phyloP scores from a whole-genome alignment of 2,797 vertebrate species.

The Malacoctenus gilli region DNA sequence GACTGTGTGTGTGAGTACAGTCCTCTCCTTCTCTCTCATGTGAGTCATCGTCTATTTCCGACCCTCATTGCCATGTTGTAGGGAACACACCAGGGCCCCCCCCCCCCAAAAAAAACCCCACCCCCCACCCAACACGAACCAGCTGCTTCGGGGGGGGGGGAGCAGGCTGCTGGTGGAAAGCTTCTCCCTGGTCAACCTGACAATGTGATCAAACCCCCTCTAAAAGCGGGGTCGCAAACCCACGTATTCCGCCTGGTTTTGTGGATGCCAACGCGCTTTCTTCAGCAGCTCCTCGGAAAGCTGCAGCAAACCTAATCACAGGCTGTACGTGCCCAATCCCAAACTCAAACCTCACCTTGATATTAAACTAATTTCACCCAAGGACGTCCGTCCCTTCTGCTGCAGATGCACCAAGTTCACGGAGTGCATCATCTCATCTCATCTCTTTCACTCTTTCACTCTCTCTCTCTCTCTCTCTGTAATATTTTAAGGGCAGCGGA shows the following conservation, averaged over 20 bases:
- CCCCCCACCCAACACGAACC: too few species aligned
- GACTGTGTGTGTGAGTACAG: constrained; percentile 5
- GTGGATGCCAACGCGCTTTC: too few species aligned
- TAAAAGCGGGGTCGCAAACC: neutral
- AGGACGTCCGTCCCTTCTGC: neutral
- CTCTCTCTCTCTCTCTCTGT: neutral
- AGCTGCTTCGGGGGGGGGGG: too few species aligned
- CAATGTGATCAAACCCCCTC: neutral
- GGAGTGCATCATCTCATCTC: neutral
- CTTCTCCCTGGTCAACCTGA: too few species aligned
- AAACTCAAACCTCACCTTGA: neutral
- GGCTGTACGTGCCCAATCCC: neutral
- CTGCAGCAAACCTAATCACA: too few species aligned
- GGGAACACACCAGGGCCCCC: constrained; percentile 15
- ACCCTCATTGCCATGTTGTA: constrained; percentile 13
- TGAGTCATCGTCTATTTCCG: constrained; percentile 51
- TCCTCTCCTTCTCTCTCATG: constrained; percentile 3
- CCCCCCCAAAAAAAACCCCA: too few species aligned
- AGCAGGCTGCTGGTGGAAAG: constrained; percentile 15
- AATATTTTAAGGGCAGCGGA: neutral
- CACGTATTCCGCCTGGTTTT: too few species aligned
- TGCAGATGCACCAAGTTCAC: neutral
- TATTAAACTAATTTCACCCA: neutral
- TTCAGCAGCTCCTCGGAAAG: too few species aligned
- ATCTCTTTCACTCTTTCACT: too few species aligned